Base-by-base conservation (phyloP, 1,140 invertebrate genomes). In the Drosophila willistoni region DNA sequence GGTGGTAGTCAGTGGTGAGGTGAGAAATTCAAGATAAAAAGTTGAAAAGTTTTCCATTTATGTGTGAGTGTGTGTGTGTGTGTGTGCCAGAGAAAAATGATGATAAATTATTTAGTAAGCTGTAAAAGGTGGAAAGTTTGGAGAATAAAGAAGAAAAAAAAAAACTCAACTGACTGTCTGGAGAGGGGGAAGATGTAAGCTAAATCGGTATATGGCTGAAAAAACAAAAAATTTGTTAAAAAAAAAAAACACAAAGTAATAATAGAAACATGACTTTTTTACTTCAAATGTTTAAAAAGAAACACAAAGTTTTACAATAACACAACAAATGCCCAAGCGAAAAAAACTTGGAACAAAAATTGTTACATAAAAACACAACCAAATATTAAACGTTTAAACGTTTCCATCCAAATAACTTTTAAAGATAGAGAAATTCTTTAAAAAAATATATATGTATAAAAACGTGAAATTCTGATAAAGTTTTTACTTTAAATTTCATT, bases 261-360 rank as follows among this genome's bases (percentile, higher is more conserved):
- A 12, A 47, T 51, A 51, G 44, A 51, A 51, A 51, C 44, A 51
- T 51, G 44, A 51, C 44, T 51, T 51, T 51, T 51, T 51, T 22
- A 51, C 44, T 51, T 51, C 36, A 22, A 47, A 22, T 51, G 44
- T 51, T 51, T 47, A 17, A 47, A 47, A 47, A 12, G 44, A 19
- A 22, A 22, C 17, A 22, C 17, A 68, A 75, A 75, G 39, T 75
- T 75, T 57, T 22, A 12, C 13, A 51, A 51, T 22, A 22, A 22
- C 2, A 12, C 17, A 25, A 25, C 9, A 59, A 22, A 39, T 34
- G 10, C 7, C 4, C 19, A 3, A 13, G 4, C n/a, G 2, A 60
- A 17, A 2, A 19, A 47, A 39, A 39, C 36, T 3, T 39, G 17
- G 3, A 51, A 29, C 6, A 29, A 10, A 51, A 51, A 51, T 17